phyloP scores from a whole-genome alignment of 2,797 vertebrate species.

The Alauda arvensis region DNA sequence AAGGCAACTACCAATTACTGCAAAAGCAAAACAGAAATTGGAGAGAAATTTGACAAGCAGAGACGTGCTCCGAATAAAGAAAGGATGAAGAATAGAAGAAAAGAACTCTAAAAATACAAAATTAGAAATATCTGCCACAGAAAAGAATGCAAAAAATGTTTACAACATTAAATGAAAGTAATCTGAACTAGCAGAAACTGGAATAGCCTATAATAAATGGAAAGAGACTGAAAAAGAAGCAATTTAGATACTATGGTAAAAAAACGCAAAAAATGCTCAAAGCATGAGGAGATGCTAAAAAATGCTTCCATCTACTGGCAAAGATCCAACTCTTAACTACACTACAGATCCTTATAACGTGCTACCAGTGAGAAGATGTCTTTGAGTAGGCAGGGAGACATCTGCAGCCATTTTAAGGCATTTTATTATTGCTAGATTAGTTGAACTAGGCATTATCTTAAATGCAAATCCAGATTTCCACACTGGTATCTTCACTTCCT shows the following conservation, averaged over 20 bases:
- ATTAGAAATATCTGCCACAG: not conserved
- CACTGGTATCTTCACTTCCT: not conserved
- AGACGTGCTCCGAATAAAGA: slow-evolving; percentile 29
- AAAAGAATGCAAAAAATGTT: slow-evolving; percentile 27
- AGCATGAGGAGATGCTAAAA: slow-evolving; percentile 51
- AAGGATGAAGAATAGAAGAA: slow-evolving; percentile 3
- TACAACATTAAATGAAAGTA: slow-evolving; percentile 38
- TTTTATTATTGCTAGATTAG: slow-evolving; percentile 5
- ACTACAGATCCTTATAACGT: slow-evolving; percentile 27
- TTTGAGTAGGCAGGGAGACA: slow-evolving; percentile 54
- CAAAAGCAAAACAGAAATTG: slow-evolving; percentile 40
- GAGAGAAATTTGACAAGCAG: slow-evolving; percentile 44
- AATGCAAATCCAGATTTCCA: not conserved
- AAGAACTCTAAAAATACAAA: not conserved
- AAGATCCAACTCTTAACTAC: slow-evolving; percentile 29
- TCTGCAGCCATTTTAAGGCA: slow-evolving; percentile 57
- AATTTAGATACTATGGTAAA: slow-evolving; percentile 22
- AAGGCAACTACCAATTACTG: slow-evolving; percentile 25
- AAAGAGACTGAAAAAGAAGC: slow-evolving; percentile 40
- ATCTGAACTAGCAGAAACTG: slow-evolving; percentile 26
- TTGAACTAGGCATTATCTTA: not conserved
- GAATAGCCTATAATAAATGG: slow-evolving; percentile 18
- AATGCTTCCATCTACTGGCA: slow-evolving; percentile 42
- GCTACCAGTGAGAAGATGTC: slow-evolving; percentile 24
- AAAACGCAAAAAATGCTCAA: not conserved